phyloP scores from a whole-genome alignment of 2,113 vertebrate genomes.

The Neomonachus schauinslandi region DNA sequence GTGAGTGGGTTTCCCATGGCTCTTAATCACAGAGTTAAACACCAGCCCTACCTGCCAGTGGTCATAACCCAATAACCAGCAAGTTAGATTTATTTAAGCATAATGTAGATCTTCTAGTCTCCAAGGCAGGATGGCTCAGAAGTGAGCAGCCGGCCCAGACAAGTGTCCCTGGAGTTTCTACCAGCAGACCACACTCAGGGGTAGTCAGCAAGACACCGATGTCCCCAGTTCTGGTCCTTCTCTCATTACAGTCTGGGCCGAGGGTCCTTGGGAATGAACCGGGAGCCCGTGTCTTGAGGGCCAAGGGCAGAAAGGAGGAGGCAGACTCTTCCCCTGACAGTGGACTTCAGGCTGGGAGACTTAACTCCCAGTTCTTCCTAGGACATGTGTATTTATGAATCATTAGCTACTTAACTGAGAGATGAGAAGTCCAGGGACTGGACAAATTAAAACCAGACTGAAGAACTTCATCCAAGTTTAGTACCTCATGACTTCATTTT shows the following conservation, averaged over 20 bases:
- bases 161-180: not conserved
- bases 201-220: not conserved
- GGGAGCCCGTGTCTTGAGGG: fast-evolving
- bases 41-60: not conserved
- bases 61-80: not conserved
- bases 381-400: not conserved
- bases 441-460: constrained; percentile 48
- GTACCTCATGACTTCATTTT: constrained; percentile 33
- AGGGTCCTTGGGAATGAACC: not conserved
- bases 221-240: not conserved
- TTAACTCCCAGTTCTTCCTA: not conserved
- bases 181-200: not conserved
- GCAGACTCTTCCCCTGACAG: not conserved
- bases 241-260: not conserved
- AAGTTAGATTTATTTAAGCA: not conserved
- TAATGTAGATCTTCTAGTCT: not conserved
- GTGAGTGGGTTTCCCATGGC: not conserved
- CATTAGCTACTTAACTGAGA: not conserved
- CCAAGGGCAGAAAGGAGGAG: too few species aligned
- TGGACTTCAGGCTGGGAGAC: not conserved
- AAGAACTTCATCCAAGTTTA: constrained; percentile 31
- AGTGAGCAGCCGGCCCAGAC: not conserved
- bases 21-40: not conserved
- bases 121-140: not conserved
- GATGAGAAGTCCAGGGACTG: not conserved